phyloP scores from a whole-genome alignment of 2,797 vertebrate species.

The Varecia variegata region DNA sequence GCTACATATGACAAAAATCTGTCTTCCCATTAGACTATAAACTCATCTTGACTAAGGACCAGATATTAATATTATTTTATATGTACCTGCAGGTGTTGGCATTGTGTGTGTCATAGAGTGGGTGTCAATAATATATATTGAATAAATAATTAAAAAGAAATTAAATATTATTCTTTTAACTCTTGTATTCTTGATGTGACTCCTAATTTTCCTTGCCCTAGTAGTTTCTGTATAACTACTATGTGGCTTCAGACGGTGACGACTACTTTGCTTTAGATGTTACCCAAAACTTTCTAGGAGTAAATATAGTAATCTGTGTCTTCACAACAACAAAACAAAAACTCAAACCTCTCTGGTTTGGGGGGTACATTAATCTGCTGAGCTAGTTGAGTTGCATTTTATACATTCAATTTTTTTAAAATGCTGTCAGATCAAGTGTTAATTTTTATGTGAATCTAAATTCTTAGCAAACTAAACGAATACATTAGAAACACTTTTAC shows the following conservation, averaged over 20 bases:
- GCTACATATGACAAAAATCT: background rate
- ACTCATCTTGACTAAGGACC: background rate
- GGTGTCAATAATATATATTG: background rate
- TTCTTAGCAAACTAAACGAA: background rate
- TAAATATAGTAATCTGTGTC: background rate
- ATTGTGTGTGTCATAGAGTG: background rate
- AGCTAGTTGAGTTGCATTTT: background rate
- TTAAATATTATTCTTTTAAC: background rate
- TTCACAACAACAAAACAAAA: background rate
- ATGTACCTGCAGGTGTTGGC: background rate
- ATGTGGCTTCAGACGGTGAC: background rate
- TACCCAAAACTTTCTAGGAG: background rate
- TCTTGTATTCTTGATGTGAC: background rate
- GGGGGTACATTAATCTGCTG: background rate
- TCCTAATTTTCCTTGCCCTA: background rate
- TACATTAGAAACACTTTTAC: background rate
- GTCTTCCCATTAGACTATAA: background rate
- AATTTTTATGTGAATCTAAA: background rate
- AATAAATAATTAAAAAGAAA: background rate
- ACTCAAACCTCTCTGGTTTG: background rate
- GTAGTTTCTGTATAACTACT: background rate
- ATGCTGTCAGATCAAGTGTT: background rate
- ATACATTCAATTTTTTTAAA: background rate
- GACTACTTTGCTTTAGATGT: background rate
- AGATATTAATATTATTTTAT: background rate